These are phyloP conservation scores for Agelastica alni DNA, from an alignment of 2,888 invertebrate genomes.

Conservation along the genomic window DNA sequence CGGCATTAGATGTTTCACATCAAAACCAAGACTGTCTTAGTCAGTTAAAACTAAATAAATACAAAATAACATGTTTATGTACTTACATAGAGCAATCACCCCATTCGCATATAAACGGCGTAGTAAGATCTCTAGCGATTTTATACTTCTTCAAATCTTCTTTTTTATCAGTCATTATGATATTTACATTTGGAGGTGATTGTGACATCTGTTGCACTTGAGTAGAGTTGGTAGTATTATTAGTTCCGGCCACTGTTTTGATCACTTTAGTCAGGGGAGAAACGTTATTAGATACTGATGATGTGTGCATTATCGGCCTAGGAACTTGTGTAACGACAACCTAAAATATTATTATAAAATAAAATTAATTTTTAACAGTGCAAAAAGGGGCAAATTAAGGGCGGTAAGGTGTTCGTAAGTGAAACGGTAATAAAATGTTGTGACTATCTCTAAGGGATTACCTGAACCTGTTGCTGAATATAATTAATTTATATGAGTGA, in stretches of 20 bases:
- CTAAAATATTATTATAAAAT: slow-evolving; percentile 50
- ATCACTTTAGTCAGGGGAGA: slow-evolving; percentile 35
- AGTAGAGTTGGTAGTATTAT: slow-evolving; percentile 26
- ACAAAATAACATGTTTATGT: slow-evolving; percentile 4
- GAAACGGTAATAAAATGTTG: too few relatives aligned
- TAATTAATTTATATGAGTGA: too few relatives aligned
- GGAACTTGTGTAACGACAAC: slow-evolving; percentile 66
- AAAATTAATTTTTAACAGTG: too few relatives aligned
- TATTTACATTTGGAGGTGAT: slow-evolving; percentile 34
- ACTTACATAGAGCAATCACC: slow-evolving; percentile 77
- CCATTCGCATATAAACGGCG: slow-evolving; percentile 89
- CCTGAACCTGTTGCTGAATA: too few relatives aligned
- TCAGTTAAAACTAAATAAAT: too few relatives aligned
- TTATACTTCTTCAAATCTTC: slow-evolving; percentile 48
- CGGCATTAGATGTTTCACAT: too few relatives aligned
- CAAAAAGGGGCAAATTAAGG: too few relatives aligned
- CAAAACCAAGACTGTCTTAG: too few relatives aligned
- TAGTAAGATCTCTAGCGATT: slow-evolving; percentile 52
- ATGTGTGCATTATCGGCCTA: slow-evolving; percentile 60
- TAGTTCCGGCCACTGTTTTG: slow-evolving; percentile 22
- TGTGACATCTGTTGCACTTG: slow-evolving; percentile 38
- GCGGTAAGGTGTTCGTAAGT: too few relatives aligned
- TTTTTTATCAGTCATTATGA: slow-evolving; percentile 39
- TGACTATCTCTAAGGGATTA: too few relatives aligned
- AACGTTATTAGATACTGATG: slow-evolving; percentile 57